Conservation (phyloP, 2,797 vertebrate species). For the Morelia viridis region DNA sequence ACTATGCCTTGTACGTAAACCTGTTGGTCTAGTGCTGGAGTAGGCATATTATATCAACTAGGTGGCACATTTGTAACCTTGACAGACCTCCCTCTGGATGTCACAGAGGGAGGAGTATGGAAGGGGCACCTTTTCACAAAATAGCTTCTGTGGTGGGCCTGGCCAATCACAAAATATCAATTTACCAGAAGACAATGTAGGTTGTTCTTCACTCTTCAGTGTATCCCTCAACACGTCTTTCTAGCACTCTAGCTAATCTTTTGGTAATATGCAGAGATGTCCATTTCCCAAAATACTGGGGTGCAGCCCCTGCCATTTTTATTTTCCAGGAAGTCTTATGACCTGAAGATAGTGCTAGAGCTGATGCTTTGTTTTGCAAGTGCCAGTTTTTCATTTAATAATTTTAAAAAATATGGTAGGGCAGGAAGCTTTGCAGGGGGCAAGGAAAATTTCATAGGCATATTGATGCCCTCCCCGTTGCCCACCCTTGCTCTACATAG, state of each 20-base stretch:
- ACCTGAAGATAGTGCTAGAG: background rate
- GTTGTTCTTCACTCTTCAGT: background rate
- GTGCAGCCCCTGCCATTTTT: background rate
- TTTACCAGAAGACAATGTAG: too few relatives aligned
- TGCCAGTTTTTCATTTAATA: background rate
- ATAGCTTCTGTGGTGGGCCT: background rate
- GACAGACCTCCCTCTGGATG: background rate
- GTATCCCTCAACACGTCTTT: background rate
- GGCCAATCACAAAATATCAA: background rate
- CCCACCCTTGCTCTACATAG: background rate
- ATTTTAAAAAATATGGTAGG: background rate
- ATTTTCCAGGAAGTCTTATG: background rate
- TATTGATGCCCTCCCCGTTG: background rate
- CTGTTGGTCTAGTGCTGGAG: background rate
- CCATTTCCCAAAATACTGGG: background rate
- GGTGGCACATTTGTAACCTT: background rate
- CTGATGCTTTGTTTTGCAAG: background rate
- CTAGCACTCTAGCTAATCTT: background rate
- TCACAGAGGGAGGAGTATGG: background rate
- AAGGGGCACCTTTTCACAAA: background rate
- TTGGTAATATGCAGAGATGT: background rate
- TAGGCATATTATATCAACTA: background rate
- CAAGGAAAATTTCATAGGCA: background rate
- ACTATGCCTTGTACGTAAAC: background rate
- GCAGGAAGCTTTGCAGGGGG: background rate